Conservation (phyloP, 2,888 invertebrate genomes). For the Zhuqinia jingwanae region DNA sequence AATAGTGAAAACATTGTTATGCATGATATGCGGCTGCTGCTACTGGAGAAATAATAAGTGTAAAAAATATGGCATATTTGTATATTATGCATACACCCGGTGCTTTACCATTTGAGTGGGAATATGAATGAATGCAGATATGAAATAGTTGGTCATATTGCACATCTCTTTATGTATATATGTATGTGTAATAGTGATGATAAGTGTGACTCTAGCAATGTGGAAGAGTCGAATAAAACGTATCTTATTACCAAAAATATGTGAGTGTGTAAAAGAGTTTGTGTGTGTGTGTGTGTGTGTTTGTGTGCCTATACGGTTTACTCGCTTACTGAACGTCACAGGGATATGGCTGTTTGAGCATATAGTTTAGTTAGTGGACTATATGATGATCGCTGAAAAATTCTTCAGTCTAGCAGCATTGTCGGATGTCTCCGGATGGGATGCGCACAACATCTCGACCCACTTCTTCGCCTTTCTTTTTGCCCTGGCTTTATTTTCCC, state of each 20-base stretch:
- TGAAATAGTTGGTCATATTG: not conserved
- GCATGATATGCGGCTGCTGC: not conserved
- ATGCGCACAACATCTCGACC: constrained; percentile 77
- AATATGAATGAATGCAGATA: not conserved
- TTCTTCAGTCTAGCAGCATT: constrained; percentile 63
- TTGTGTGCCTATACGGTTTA: constrained; percentile 66
- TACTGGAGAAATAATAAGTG: not conserved
- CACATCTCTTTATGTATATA: not conserved
- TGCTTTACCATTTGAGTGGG: not conserved
- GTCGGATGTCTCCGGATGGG: constrained; percentile 78
- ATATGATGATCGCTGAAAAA: constrained; percentile 59
- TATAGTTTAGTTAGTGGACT: constrained; percentile 33
- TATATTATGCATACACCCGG: not conserved
- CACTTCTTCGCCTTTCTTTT: constrained; percentile 71
- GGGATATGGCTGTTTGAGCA: constrained; percentile 68
- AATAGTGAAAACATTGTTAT: constrained; percentile 10
- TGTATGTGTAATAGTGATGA: no score
- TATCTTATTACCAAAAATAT: no score
- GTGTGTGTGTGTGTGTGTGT: constrained; percentile 32
- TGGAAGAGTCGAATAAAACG: no score
- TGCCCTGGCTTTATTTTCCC: constrained; percentile 22
- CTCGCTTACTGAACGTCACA: constrained; percentile 70
- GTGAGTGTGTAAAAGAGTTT: not conserved
- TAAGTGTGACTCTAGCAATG: no score
- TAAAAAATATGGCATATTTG: not conserved